These are phyloP conservation scores for Rhyacophila evoluta DNA, from an alignment of 2,888 invertebrate species.

Conservation along the genomic window DNA sequence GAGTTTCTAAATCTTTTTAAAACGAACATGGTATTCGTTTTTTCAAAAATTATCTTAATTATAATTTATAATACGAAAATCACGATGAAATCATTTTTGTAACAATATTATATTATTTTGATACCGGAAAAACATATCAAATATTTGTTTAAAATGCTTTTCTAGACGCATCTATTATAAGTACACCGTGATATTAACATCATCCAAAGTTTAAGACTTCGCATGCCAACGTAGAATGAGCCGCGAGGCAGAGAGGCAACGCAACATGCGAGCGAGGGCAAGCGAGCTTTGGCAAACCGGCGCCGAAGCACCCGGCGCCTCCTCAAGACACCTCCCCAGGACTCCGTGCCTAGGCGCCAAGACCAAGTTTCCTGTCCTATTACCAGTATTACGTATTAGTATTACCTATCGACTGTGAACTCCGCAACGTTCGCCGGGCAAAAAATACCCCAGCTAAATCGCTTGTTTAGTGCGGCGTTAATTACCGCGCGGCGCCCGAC, in stretches of 20 bases:
- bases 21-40: too few species aligned
- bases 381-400: too few species aligned
- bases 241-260: neutral
- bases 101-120: too few species aligned
- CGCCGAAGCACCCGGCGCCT: neutral
- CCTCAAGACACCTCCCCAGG: neutral
- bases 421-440: neutral
- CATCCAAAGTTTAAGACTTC: too few species aligned
- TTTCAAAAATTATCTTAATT: too few species aligned
- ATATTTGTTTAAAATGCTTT: too few species aligned
- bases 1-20: too few species aligned
- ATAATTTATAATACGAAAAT: too few species aligned
- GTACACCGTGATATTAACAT: too few species aligned
- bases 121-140: too few species aligned
- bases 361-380: neutral
- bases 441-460: neutral
- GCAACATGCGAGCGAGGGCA: neutral
- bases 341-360: neutral
- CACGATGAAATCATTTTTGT: too few species aligned
- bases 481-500: neutral
- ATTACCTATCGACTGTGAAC: neutral
- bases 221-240: neutral
- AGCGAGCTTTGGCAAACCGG: neutral
- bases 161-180: too few species aligned
- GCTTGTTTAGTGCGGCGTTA: neutral